Conservation (phyloP, 2,888 invertebrate genomes). For the Cotesia congregata region DNA sequence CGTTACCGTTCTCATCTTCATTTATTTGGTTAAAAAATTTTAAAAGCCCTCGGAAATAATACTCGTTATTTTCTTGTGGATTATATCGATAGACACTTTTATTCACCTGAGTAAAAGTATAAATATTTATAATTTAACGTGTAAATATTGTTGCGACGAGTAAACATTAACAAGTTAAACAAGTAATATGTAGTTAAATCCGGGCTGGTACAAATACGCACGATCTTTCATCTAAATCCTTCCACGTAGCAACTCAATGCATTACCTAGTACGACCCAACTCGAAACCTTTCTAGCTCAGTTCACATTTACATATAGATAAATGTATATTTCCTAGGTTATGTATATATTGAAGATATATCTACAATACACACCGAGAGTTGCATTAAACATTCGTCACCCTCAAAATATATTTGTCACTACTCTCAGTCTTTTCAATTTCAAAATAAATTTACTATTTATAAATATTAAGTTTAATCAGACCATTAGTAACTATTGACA, state of each 20-base stretch:
- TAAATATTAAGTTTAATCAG: not conserved
- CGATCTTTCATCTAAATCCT: conserved; percentile 61
- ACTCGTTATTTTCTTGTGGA: too few species aligned
- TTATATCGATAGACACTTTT: too few species aligned
- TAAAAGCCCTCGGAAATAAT: too few species aligned
- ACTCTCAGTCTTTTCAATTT: conserved; percentile 19
- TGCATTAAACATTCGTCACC: conserved; percentile 21
- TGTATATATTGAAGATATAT: conserved; percentile 18
- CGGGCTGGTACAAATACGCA: conserved; percentile 60
- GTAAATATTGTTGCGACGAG: conserved; percentile 62
- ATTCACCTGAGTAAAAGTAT: too few species aligned
- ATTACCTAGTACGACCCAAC: conserved; percentile 52
- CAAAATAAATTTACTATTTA: not conserved
- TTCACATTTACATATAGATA: conserved; percentile 44
- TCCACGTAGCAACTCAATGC: conserved; percentile 56
- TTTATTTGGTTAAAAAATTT: not conserved
- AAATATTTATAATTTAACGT: too few species aligned
- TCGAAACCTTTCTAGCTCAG: conserved; percentile 52
- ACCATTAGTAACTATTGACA: not conserved
- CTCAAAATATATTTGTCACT: conserved; percentile 19
- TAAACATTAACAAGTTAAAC: conserved; percentile 57
- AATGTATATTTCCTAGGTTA: conserved; percentile 28
- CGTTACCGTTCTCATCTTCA: not conserved
- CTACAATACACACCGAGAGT: not conserved
- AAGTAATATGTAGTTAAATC: conserved; percentile 59